phyloP scores from a whole-genome alignment of 2,113 vertebrate genomes.

The Heterotis niloticus region DNA sequence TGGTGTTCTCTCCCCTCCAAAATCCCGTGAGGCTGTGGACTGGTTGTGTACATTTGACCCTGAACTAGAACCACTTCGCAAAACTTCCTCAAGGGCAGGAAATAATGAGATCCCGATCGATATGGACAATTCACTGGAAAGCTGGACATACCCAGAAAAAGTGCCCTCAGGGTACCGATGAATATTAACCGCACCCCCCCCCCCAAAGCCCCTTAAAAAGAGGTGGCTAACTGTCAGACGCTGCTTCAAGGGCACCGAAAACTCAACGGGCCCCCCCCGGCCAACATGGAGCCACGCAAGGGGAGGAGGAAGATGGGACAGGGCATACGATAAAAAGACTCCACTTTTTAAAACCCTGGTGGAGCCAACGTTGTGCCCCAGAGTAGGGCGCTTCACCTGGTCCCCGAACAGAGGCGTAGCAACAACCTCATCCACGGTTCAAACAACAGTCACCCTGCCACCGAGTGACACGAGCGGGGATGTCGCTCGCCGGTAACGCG shows the following conservation, averaged over 20 bases:
- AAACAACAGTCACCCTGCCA: no score
- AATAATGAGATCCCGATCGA: conserved; percentile 10
- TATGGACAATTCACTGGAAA: background rate
- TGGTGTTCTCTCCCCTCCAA: no score
- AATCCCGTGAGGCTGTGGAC: background rate
- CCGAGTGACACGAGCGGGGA: no score
- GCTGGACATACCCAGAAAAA: background rate
- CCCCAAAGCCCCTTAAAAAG: background rate
- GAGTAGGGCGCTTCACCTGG: no score
- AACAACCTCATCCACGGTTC: no score
- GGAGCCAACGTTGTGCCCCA: no score
- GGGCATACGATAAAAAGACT: no score
- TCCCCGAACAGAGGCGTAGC: no score
- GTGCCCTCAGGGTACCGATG: background rate
- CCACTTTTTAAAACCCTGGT: no score
- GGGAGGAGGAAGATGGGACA: no score
- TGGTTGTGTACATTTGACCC: background rate
- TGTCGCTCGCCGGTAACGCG: no score
- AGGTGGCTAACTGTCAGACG: background rate
- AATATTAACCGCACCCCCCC: background rate
- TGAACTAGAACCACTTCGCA: background rate
- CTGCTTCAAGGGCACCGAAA: background rate
- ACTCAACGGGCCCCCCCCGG: background rate
- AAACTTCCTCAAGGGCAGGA: conserved; percentile 12
- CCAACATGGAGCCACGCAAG: background rate